Base-by-base conservation (phyloP, 2,113 vertebrate species). In the Chinchilla lanigera region DNA sequence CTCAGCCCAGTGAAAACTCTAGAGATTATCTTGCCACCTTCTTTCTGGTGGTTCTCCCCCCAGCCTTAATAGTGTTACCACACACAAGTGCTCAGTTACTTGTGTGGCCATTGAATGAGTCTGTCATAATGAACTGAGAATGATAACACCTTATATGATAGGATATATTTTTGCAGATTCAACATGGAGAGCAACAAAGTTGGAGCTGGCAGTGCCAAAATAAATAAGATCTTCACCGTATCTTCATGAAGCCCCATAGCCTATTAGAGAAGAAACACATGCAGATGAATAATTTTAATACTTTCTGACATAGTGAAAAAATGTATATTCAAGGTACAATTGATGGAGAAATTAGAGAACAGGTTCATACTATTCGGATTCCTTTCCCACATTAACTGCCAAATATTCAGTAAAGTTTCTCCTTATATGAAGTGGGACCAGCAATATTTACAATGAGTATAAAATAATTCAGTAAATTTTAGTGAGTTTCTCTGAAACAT, bases 401-500 rank as follows among this genome's bases (percentile, higher is more conserved):
- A 89, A 52, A 80, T 88, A 71, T 56, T 41, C 24, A 71, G 50
- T 71, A 41, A 56, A 19, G 13, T 87, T 35, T 13, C 61, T 71
- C 28, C 84, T 54, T 90, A 12, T 52, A 78, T 54, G 52, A 95
- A 95, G 30, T 88, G 3, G 30, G 24, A 69, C 41, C 63, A 58
- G 60, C 35, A 93, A 11, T 78, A 61, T 90, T 77, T 91, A 87
- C 11, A 78, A 5, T 60, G 63, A 82, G 41, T 77, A 82, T 84
- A 71, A 84, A 95, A 61, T 24, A 86, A 52, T n/a, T 35, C 54
- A 81, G 47, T 88, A 87, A 95, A n/a, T 81, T 41, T 35, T 41
- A 61, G 19, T 86, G 81, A 67, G 44, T 93, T 95, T n/a, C 65
- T 71, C 52, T 16, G n/a, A 60, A 93, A 69, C 22, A 52, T 24